Percentiles rank a stretch among this genome's conserved stretches.
Evolutionary conservation across 2,888 invertebrate genomes (phyloP).

Genomic region (Lepidocyrtoides sp.): DNA sequence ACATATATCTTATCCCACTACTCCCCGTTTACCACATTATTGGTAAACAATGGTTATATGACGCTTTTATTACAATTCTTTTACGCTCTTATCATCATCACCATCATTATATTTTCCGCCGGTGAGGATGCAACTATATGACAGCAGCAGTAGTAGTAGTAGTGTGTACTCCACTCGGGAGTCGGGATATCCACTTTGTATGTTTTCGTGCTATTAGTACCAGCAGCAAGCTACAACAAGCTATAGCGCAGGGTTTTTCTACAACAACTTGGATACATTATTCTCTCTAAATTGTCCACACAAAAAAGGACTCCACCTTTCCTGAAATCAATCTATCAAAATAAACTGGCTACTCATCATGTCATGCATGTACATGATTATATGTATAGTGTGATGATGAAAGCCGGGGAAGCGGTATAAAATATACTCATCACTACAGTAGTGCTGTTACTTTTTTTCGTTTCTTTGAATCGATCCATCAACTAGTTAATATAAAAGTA

Average conservation of each 20-base stretch:
- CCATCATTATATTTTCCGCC: conserved; percentile 21
- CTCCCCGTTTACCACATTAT: conserved; percentile 41
- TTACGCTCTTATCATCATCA: conserved; percentile 13
- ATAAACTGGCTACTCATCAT: conserved; percentile 41
- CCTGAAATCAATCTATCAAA: conserved; percentile 47
- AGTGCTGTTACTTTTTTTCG: background rate
- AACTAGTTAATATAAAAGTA: conserved; percentile 40
- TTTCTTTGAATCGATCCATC: conserved; percentile 49
- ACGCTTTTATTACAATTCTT: conserved; percentile 50
- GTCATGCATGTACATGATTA: background rate
- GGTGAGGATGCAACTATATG: background rate
- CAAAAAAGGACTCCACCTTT: conserved; percentile 51
- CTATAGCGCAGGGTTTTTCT: conserved; percentile 4
- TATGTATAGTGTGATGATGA: too few relatives aligned
- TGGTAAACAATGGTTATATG: conserved; percentile 50
- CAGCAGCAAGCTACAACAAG: too few relatives aligned
- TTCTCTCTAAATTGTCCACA: conserved; percentile 43
- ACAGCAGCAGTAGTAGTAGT: background rate
- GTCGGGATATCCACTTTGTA: conserved; percentile 23
- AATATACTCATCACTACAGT: too few relatives aligned
- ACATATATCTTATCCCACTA: conserved; percentile 7
- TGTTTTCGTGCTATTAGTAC: conserved; percentile 2
- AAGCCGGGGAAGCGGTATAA: too few relatives aligned
- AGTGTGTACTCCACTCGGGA: conserved; percentile 8
- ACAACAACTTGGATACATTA: conserved; percentile 26